phyloP scores from a whole-genome alignment of 1,140 invertebrate genomes.

The Probaryconus sp. region DNA sequence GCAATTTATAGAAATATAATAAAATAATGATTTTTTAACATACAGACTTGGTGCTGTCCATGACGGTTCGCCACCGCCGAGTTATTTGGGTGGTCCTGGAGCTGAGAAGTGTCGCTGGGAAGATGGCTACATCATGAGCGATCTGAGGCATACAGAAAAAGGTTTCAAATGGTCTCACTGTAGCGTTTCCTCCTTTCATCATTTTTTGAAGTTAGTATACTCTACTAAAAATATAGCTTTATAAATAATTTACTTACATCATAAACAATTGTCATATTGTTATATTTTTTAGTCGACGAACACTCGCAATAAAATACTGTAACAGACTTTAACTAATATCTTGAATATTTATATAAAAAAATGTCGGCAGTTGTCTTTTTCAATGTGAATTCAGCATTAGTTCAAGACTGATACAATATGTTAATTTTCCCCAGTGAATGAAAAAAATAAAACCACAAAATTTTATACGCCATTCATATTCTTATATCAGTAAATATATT shows the following conservation, averaged over 20 bases:
- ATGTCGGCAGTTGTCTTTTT: too few species aligned
- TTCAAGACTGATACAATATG: too few species aligned
- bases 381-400: too few species aligned
- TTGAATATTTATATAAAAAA: too few species aligned
- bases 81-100: conserved; percentile 95
- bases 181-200: conserved; percentile 95
- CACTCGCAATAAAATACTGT: too few species aligned
- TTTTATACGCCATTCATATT: conserved; percentile 5
- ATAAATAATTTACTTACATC: neutral
- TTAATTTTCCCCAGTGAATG: too few species aligned
- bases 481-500: too few species aligned
- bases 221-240: too few species aligned
- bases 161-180: conserved; percentile 97
- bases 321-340: too few species aligned
- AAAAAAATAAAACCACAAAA: conserved; percentile 7
- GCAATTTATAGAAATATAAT: neutral
- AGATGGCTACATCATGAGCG: conserved; percentile 97
- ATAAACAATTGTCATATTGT: neutral
- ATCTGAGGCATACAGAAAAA: conserved; percentile 94
- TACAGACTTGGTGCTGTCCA: conserved; percentile 96
- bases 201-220: conserved; percentile 91
- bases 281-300: too few species aligned
- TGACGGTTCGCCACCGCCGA: conserved; percentile 95
- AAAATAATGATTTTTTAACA: conserved; percentile 52
- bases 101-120: conserved; percentile 97